Evolutionary conservation across 2,797 vertebrate species (phyloP).

Genomic region (Otolemur crassicaudatus): DNA sequence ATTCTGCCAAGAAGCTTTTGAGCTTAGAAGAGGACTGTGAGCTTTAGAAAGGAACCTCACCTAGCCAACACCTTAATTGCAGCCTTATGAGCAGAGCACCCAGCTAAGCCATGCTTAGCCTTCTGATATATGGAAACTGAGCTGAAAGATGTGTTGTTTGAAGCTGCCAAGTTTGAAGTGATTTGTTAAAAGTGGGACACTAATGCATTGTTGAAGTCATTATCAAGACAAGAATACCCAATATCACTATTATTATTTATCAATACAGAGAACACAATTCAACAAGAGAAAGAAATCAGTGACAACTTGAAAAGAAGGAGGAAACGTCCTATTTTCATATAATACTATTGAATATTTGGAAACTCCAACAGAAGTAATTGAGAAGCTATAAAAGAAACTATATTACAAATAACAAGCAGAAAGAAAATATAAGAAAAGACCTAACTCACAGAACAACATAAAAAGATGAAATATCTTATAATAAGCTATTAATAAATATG

Average conservation of each 20-base stretch:
- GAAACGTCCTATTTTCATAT: neutral
- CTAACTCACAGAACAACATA: neutral
- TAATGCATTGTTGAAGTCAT: neutral
- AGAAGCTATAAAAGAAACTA: neutral
- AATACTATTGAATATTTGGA: neutral
- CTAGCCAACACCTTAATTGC: neutral
- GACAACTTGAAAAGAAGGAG: neutral
- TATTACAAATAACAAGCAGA: neutral
- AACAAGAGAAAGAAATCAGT: neutral
- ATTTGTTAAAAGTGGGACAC: neutral
- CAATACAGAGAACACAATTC: neutral
- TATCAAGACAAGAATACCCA: neutral
- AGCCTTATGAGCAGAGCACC: neutral
- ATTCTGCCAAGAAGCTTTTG: neutral
- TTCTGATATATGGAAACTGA: neutral
- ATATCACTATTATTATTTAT: neutral
- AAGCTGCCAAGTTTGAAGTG: neutral
- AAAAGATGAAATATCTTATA: neutral
- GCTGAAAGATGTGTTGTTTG: neutral
- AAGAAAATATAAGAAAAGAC: neutral
- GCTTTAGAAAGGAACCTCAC: neutral
- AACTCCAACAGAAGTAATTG: conserved; percentile 36
- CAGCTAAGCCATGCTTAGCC: neutral
- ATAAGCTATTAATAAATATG: neutral
- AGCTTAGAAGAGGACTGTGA: neutral